A percentile compares a stretch with the other conserved stretches of the same genome.
phyloP scores from a whole-genome alignment of 1,140 invertebrate genomes.

The Drosophila truncata region DNA sequence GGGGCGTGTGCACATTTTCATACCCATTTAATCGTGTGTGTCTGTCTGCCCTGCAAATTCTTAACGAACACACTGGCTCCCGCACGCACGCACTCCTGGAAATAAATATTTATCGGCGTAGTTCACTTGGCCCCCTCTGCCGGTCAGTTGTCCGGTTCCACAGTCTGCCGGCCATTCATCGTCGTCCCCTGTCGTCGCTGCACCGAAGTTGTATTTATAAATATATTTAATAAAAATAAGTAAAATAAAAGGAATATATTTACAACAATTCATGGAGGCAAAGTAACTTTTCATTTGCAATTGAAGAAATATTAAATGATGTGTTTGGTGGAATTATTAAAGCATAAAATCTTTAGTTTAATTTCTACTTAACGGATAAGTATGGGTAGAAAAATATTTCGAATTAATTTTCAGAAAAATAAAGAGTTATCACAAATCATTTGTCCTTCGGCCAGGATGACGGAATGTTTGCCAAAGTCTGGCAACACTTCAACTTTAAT shows the following conservation, averaged over 20 bases:
- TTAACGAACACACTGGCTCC: slow-evolving; percentile 70
- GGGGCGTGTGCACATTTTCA: slow-evolving; percentile 59
- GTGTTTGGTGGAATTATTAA: not conserved
- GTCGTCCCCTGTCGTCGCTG: slow-evolving; percentile 21
- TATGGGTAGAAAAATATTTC: rapidly evolving
- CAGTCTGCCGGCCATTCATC: slow-evolving; percentile 19
- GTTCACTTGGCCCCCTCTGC: slow-evolving; percentile 32
- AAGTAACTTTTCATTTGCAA: not conserved
- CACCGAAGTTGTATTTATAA: slow-evolving; percentile 24
- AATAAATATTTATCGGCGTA: slow-evolving; percentile 77
- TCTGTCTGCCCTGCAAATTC: slow-evolving; percentile 71
- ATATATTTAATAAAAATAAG: not conserved
- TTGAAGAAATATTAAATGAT: not conserved
- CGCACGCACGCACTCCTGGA: slow-evolving; percentile 38
- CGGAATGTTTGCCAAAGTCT: slow-evolving; percentile 15
- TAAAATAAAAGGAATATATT: no score
- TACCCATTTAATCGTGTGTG: slow-evolving; percentile 72
- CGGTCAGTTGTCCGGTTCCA: slow-evolving; percentile 1
- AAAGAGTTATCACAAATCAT: slow-evolving; percentile 1
- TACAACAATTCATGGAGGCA: not conserved
- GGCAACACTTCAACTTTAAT: slow-evolving; percentile 54
- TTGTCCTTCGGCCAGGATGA: not conserved
- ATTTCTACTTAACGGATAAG: not conserved
- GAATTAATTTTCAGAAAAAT: not conserved
- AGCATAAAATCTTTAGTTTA: no score